phyloP scores from a whole-genome alignment of 2,113 vertebrate species.

The Telmatochromis sp. region DNA sequence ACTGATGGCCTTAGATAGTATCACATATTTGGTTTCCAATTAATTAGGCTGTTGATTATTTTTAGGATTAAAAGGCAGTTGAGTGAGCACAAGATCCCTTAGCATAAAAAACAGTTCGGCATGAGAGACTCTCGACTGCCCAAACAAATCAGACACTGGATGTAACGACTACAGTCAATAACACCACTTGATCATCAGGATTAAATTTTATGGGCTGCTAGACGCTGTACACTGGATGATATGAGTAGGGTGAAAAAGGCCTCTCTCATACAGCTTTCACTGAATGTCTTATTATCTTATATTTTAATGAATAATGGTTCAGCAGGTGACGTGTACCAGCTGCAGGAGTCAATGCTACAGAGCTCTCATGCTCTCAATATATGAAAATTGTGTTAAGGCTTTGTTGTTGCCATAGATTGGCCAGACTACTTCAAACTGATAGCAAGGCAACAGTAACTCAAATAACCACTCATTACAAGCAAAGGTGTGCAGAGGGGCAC shows the following conservation, averaged over 20 bases:
- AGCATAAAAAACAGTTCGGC: conserved; percentile 1
- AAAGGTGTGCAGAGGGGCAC: not conserved
- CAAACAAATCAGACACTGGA: not conserved
- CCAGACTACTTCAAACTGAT: not conserved
- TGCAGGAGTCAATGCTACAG: conserved; percentile 37
- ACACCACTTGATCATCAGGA: conserved; percentile 27
- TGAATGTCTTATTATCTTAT: conserved; percentile 19
- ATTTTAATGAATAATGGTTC: conserved; percentile 45
- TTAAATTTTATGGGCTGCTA: conserved; percentile 27
- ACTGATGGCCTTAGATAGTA: conserved; percentile 47
- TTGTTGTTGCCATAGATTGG: not conserved
- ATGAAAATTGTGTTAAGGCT: not conserved
- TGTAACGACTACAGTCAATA: conserved; percentile 30
- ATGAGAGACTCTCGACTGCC: not conserved
- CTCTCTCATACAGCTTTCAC: not conserved
- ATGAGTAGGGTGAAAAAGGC: conserved; percentile 17
- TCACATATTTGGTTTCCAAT: conserved; percentile 54
- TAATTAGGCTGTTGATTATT: conserved; percentile 43
- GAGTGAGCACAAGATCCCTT: conserved; percentile 16
- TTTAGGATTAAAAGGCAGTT: conserved; percentile 43
- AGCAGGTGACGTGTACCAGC: conserved; percentile 46
- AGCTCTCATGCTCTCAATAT: not conserved
- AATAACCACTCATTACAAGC: not conserved
- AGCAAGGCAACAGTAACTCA: not conserved
- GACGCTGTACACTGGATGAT: not conserved